Conservation (phyloP, 2,797 vertebrate genomes). For the Buphagus erythrorhynchus region DNA sequence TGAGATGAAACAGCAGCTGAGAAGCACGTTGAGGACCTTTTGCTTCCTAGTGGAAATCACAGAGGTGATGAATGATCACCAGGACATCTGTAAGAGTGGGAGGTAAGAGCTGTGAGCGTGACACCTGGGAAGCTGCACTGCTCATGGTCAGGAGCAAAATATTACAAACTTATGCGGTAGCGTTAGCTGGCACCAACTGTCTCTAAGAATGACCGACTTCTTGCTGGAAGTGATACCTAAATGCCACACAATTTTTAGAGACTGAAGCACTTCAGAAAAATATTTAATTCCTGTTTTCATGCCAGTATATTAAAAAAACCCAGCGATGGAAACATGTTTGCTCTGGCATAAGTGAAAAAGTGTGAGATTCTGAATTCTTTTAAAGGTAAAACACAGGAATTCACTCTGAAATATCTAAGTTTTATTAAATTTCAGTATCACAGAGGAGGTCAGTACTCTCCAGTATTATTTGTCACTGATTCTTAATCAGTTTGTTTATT, state of each 20-base stretch:
- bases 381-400: neutral
- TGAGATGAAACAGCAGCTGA: constrained; percentile 78
- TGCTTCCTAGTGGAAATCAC: constrained; percentile 60
- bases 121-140: constrained; percentile 40
- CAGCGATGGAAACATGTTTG: neutral
- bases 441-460: neutral
- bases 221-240: neutral
- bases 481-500: neutral
- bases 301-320: neutral
- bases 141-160: neutral
- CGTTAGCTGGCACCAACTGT: neutral
- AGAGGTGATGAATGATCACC: constrained; percentile 70
- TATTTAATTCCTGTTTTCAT: constrained; percentile 6
- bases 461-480: neutral
- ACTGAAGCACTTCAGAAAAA: neutral
- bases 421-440: neutral
- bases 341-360: neutral
- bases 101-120: neutral
- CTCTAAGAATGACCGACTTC: neutral
- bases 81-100: constrained; percentile 60
- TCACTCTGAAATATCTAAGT: neutral
- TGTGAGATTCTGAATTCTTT: neutral
- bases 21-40: constrained; percentile 41
- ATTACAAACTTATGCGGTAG: neutral
- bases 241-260: constrained; percentile 13